Conservation (phyloP, 2,888 invertebrate species). For the Miltochrista miniata region DNA sequence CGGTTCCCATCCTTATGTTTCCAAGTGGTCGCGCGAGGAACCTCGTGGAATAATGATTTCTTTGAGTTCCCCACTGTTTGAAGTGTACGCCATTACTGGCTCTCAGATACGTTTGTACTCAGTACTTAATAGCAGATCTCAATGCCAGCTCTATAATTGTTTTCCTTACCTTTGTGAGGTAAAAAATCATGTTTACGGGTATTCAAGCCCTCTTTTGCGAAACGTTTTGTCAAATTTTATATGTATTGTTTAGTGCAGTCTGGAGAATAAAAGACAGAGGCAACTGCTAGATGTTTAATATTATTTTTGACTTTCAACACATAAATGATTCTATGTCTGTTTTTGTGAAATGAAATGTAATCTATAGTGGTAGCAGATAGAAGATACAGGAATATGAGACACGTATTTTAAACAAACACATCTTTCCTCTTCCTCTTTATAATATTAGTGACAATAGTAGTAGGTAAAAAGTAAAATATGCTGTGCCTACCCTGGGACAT, state of each 20-base stretch:
- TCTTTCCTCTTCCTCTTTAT: too few relatives aligned
- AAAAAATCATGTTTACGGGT: constrained; percentile 48
- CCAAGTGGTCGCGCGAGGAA: constrained; percentile 80
- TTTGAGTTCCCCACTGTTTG: constrained; percentile 78
- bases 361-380: too few relatives aligned
- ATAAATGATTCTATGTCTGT: too few relatives aligned
- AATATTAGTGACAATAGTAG: too few relatives aligned
- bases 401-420: too few relatives aligned
- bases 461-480: too few relatives aligned
- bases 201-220: constrained; percentile 12
- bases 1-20: constrained; percentile 52
- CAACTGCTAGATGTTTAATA: not conserved
- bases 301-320: too few relatives aligned
- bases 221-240: constrained; percentile 11
- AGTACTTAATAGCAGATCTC: constrained; percentile 76
- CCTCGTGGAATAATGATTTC: constrained; percentile 82
- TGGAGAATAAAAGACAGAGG: not conserved
- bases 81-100: constrained; percentile 76
- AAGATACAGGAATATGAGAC: too few relatives aligned
- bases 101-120: constrained; percentile 75
- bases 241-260: not conserved
- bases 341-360: too few relatives aligned
- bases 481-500: too few relatives aligned
- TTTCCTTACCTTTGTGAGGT: constrained; percentile 72
- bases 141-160: constrained; percentile 73